These are phyloP conservation scores for Siphonodentalium dalli DNA, from an alignment of 2,888 invertebrate species.

Conservation along the genomic window DNA sequence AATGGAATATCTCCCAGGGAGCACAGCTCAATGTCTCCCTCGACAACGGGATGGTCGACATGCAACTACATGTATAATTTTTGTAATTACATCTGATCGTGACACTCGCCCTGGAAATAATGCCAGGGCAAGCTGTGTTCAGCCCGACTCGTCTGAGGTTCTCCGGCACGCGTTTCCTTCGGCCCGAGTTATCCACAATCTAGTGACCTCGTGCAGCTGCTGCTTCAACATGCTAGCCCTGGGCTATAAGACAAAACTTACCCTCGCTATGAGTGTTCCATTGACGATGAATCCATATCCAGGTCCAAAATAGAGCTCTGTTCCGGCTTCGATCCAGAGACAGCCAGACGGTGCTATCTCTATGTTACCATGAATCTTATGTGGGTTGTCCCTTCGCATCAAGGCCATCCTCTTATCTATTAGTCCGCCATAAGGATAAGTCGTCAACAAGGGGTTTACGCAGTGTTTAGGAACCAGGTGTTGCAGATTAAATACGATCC, in stretches of 20 bases:
- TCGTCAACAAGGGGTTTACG: conserved; percentile 34
- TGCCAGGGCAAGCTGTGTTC: too few relatives aligned
- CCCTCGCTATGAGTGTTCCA: conserved; percentile 87
- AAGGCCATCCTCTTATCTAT: conserved; percentile 36
- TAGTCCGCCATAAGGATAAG: conserved; percentile 27
- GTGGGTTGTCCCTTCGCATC: conserved; percentile 43
- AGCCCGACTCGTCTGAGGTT: too few relatives aligned
- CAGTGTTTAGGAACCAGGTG: conserved; percentile 42
- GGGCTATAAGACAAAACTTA: conserved; percentile 72
- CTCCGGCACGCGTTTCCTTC: too few relatives aligned
- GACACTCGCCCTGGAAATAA: too few relatives aligned
- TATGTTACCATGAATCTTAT: conserved; percentile 44
- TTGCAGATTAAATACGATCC: conserved; percentile 44
- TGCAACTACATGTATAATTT: too few relatives aligned
- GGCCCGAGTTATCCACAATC: too few relatives aligned
- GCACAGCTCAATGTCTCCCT: too few relatives aligned
- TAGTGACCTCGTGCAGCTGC: too few relatives aligned
- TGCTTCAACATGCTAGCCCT: too few relatives aligned
- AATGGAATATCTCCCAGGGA: too few relatives aligned
- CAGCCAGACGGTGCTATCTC: conserved; percentile 47
- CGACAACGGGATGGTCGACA: too few relatives aligned
- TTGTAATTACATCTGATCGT: too few relatives aligned
- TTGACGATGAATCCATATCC: conserved; percentile 92
- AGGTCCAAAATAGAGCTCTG: conserved; percentile 86
- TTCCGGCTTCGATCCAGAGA: conserved; percentile 87